phyloP scores from a whole-genome alignment of 2,888 invertebrate genomes.

The Acrobasis consociella region DNA sequence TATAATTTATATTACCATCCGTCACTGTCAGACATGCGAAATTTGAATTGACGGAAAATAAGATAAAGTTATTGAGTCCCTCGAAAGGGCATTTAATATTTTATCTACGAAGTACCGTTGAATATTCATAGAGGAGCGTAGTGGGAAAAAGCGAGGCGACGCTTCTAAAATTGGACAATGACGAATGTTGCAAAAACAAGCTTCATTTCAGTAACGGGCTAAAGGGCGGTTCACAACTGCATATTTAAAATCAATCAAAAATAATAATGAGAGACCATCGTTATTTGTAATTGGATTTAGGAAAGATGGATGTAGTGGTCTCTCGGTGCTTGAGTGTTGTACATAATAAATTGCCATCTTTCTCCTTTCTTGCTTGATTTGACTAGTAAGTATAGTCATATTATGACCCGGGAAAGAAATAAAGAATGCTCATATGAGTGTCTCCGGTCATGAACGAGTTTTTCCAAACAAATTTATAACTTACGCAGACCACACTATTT shows the following conservation, averaged over 20 bases:
- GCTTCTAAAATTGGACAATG: slow-evolving; percentile 70
- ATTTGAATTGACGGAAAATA: slow-evolving; percentile 23
- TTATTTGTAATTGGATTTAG: background rate
- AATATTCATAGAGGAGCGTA: slow-evolving; percentile 46
- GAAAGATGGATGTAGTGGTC: background rate
- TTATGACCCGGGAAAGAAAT: too few species aligned
- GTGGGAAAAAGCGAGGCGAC: slow-evolving; percentile 38
- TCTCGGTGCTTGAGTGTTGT: background rate
- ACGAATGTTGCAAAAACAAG: slow-evolving; percentile 68
- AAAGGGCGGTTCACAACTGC: slow-evolving; percentile 21
- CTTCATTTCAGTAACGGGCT: slow-evolving; percentile 16
- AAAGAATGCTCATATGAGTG: too few species aligned
- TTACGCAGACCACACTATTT: too few species aligned
- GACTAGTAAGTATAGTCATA: too few species aligned
- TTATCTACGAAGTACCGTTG: slow-evolving; percentile 25
- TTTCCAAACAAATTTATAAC: too few species aligned
- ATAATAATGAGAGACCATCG: background rate
- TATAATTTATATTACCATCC: slow-evolving; percentile 20
- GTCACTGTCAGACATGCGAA: slow-evolving; percentile 22
- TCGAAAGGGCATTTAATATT: slow-evolving; percentile 20
- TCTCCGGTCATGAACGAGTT: too few species aligned
- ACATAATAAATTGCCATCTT: background rate
- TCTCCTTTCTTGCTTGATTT: too few species aligned
- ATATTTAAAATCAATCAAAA: slow-evolving; percentile 9
- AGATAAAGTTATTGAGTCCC: slow-evolving; percentile 21